Evolutionary conservation across 2,797 vertebrate genomes (phyloP).

Genomic region (Cottoperca gobio): DNA sequence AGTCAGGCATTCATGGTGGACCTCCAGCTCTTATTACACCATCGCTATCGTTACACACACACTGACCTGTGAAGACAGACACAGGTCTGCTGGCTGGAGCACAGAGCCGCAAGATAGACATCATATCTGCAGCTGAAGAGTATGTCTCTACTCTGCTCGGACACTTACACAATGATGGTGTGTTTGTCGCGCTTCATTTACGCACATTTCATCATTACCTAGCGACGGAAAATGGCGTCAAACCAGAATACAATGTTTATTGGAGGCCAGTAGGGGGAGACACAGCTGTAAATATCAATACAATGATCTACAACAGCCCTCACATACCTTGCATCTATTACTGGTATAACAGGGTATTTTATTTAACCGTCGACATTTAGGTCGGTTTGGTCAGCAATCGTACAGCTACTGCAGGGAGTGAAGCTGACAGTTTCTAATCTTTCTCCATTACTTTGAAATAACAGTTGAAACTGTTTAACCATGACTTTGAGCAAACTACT

Average conservation of each 20-base stretch:
- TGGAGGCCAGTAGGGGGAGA: conserved; percentile 7
- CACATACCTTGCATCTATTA: too few relatives aligned
- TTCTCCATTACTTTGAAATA: too few relatives aligned
- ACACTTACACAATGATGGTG: conserved; percentile 46
- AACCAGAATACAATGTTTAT: neutral
- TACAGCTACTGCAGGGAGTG: too few relatives aligned
- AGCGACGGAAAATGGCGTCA: neutral
- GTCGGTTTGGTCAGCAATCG: too few relatives aligned
- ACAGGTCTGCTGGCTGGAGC: conserved; percentile 28
- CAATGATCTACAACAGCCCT: too few relatives aligned
- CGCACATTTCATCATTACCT: conserved; percentile 53
- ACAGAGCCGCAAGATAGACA: conserved; percentile 58
- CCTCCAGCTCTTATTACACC: neutral
- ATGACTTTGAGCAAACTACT: too few relatives aligned
- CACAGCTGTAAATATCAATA: neutral
- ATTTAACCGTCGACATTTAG: too few relatives aligned
- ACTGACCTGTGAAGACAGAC: conserved; percentile 63
- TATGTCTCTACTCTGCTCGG: too few relatives aligned
- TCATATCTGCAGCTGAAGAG: conserved; percentile 74
- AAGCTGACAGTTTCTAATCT: too few relatives aligned
- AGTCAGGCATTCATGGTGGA: neutral
- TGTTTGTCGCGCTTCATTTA: conserved; percentile 36
- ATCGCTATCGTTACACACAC: too few relatives aligned
- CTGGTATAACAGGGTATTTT: too few relatives aligned
- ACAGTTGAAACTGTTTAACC: too few relatives aligned